These are phyloP conservation scores for Melanotaenia pygmaea DNA, from an alignment of 2,797 vertebrate species.

Conservation along the genomic window DNA sequence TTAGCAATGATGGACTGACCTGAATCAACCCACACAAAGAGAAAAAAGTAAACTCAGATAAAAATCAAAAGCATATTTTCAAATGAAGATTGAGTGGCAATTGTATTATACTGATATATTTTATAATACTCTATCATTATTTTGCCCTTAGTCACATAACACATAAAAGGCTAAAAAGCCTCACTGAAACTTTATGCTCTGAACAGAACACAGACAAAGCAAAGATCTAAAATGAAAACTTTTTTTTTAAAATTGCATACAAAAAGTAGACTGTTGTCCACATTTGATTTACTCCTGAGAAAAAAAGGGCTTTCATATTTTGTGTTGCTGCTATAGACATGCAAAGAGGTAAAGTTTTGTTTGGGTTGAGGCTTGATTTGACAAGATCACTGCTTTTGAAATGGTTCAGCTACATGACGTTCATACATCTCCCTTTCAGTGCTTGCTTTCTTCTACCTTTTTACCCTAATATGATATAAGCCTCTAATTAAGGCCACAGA, in stretches of 20 bases:
- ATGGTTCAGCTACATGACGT: not conserved
- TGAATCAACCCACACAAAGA: not conserved
- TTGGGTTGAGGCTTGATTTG: not conserved
- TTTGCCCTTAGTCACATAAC: not conserved
- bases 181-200: not conserved
- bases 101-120: not conserved
- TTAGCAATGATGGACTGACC: slow-evolving; percentile 9
- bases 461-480: not conserved
- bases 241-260: not conserved
- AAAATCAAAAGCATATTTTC: slow-evolving; percentile 1
- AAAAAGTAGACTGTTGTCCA: not conserved
- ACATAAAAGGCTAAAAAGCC: not conserved
- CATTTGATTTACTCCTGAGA: not conserved
- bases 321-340: not conserved
- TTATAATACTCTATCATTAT: slow-evolving; percentile 20
- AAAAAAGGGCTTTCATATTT: not conserved
- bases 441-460: not conserved
- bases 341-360: not conserved
- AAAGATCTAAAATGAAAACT: slow-evolving; percentile 11
- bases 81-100: not conserved
- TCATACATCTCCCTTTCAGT: not conserved
- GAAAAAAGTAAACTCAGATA: not conserved
- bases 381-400: not conserved
- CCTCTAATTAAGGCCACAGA: not conserved
- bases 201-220: slow-evolving; percentile 1